Evolutionary conservation across 2,888 invertebrate species (phyloP), one percentile per base, ranked within the genome.

Genomic region (Sthenelais limicola): DNA sequence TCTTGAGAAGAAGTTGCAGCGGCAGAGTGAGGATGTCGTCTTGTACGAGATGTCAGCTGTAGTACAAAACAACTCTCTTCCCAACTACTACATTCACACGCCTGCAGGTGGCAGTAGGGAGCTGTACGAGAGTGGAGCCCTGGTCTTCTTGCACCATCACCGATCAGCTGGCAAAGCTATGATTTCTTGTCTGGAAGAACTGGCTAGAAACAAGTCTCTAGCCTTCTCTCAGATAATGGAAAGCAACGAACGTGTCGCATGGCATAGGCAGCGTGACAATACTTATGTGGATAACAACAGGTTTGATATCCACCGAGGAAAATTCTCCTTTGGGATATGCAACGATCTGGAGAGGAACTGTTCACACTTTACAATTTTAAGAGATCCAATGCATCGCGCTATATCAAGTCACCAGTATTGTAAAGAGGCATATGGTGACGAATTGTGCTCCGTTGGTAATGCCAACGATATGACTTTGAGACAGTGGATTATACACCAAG

Each of bases 361-460:
- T 33, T 71, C 71, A 21, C 54, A 71, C 48, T 71, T 71, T 32
- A 71, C 71, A 15, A 35, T 78, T 54, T 48, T 78, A 3, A 73
- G 75, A 5, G 75, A 78, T n/a, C 78, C 78, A 4, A 47, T 76
- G 71, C 52, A 68, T 15, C 73, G 76, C 9, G 78, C 78, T 0
- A 32, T 75, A 2, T 75, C 76, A 4, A 76, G 75, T 47, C 73
- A 75, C 67, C 35, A 71, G n/a, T 73, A 76, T 51, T 78, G 78
- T 43, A 72, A 75, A 52, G 52, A 51, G n/a, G 75, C 72, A 1
- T 35, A 67, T 7, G 72, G 66, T 0, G 76, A 76, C 43, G 78
- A 78, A 71, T 49, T 74, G 71, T 78, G 78, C 48, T 52, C 68
- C 5, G 72, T 49, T 26, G 33, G n/a, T 5, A 67, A 72, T 30